Evolutionary conservation across 2,113 vertebrate genomes (phyloP).

Genomic region (Boleophthalmus pectinirostris): DNA sequence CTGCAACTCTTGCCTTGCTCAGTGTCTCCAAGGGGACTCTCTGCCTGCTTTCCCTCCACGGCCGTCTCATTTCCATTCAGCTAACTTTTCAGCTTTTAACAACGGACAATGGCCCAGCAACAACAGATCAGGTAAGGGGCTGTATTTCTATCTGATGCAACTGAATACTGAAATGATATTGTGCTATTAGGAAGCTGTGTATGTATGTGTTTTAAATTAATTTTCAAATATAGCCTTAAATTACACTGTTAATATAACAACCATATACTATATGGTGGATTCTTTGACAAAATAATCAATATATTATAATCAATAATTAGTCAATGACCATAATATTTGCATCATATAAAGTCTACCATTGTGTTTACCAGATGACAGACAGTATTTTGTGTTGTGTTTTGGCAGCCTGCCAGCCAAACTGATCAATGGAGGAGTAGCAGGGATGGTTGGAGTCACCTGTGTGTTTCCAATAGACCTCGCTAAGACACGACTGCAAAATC

Average conservation of each 20-base stretch:
- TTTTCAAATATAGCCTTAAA: too few species aligned
- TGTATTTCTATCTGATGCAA: neutral
- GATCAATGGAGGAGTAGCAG: constrained; percentile 84
- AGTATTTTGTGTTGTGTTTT: constrained; percentile 2
- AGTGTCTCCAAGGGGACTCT: constrained; percentile 54
- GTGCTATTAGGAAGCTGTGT: neutral
- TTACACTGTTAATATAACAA: too few species aligned
- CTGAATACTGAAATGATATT: neutral
- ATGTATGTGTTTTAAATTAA: neutral
- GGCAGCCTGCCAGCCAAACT: constrained; percentile 83
- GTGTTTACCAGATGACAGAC: too few species aligned
- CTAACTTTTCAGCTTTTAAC: constrained; percentile 32
- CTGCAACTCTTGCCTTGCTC: constrained; percentile 52
- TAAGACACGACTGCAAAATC: constrained; percentile 86
- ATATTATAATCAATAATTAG: neutral
- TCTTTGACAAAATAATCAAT: neutral
- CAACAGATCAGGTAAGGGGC: constrained; percentile 79
- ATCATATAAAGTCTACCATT: too few species aligned
- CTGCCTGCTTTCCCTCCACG: constrained; percentile 56
- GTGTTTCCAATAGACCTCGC: constrained; percentile 86
- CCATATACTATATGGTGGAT: neutral
- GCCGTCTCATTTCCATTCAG: constrained; percentile 39
- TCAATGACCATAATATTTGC: neutral
- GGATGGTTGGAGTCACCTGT: constrained; percentile 85
- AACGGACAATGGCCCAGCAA: constrained; percentile 76